Evolutionary conservation across 2,797 vertebrate genomes (phyloP).

Genomic region (Tragelaphus oryx): DNA sequence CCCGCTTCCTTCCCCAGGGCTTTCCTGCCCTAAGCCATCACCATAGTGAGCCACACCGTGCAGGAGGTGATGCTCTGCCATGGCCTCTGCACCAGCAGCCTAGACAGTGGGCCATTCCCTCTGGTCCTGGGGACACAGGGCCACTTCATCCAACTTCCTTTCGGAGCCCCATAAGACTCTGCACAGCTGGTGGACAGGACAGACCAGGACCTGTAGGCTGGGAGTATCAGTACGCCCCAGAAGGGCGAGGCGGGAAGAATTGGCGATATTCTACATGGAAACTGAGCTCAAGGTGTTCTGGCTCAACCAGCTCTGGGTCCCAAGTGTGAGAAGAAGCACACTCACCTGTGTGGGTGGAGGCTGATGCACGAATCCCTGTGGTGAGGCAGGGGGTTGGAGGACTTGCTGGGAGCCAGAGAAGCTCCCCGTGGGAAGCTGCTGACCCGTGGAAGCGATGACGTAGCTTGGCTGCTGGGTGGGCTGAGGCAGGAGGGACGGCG

Average conservation of each 20-base stretch:
- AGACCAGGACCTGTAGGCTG: background rate
- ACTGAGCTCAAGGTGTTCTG: background rate
- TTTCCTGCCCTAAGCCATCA: background rate
- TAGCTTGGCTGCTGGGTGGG: slow-evolving; percentile 80
- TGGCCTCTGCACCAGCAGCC: background rate
- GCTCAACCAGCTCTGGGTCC: background rate
- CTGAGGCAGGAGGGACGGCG: slow-evolving; percentile 82
- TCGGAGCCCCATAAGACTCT: background rate
- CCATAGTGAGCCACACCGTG: no score
- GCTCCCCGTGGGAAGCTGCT: slow-evolving; percentile 84
- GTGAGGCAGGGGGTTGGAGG: slow-evolving; percentile 78
- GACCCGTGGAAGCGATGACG: slow-evolving; percentile 79
- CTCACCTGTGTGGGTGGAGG: slow-evolving; percentile 88
- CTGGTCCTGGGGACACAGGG: background rate
- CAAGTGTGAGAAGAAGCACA: background rate
- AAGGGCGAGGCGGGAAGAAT: background rate
- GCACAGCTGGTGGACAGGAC: background rate
- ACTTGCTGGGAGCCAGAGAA: slow-evolving; percentile 84
- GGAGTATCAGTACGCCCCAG: background rate
- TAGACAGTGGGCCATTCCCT: background rate
- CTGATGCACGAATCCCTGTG: slow-evolving; percentile 85
- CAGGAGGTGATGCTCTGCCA: background rate
- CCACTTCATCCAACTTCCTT: background rate
- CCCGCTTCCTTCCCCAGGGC: no score
- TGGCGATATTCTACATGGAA: background rate